Evolutionary conservation across 2,113 vertebrate genomes (phyloP).

Genomic region (Neolamprologus ventralis): DNA sequence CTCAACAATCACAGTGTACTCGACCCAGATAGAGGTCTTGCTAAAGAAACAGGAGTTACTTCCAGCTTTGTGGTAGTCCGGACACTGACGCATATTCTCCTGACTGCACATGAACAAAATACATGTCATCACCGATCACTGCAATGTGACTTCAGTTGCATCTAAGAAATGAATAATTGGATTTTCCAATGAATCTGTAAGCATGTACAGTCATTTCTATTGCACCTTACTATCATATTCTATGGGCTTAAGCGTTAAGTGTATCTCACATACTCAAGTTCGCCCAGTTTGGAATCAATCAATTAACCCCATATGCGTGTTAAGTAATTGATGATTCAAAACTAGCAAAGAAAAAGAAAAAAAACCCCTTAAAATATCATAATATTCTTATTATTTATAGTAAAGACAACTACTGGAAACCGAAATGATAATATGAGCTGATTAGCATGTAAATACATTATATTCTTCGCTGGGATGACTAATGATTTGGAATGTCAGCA

Average conservation of each 20-base stretch:
- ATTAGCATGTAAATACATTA: not conserved
- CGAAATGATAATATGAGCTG: not conserved
- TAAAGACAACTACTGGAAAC: not conserved
- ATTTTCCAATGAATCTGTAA: not conserved
- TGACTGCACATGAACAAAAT: slow-evolving; percentile 28
- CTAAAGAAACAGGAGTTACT: slow-evolving; percentile 86
- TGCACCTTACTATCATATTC: not conserved
- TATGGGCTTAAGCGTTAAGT: not conserved
- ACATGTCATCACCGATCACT: not conserved
- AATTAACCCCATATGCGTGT: not conserved
- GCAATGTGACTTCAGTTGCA: not conserved
- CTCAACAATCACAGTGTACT: slow-evolving; percentile 77
- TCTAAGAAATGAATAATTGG: not conserved
- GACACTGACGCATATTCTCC: slow-evolving; percentile 73
- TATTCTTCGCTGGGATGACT: not conserved
- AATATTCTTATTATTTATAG: not conserved
- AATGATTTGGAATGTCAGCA: not conserved
- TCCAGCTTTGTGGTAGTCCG: slow-evolving; percentile 81
- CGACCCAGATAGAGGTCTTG: slow-evolving; percentile 81
- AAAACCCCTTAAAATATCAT: accelerated
- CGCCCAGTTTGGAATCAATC: not conserved
- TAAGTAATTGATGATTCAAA: not conserved
- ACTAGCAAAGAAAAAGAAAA: not conserved
- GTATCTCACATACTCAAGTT: not conserved
- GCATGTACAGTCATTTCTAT: not conserved